These are phyloP conservation scores for Megaptera novaeangliae DNA, from an alignment of 2,113 vertebrate genomes.

Conservation along the genomic window DNA sequence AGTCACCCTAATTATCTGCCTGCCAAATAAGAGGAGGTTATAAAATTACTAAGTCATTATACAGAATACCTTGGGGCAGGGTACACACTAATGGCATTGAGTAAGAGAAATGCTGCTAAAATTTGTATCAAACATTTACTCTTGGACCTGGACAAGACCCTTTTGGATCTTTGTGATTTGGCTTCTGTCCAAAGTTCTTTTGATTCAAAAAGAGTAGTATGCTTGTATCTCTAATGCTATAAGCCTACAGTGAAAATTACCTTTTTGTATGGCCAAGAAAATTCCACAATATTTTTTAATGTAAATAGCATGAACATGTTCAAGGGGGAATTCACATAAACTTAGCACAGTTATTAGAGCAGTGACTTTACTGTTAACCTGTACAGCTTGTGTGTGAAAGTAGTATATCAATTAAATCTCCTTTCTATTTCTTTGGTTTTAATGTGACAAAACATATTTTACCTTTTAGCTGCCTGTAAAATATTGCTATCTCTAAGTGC, in stretches of 20 bases:
- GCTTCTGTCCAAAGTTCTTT: background rate
- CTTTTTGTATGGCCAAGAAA: background rate
- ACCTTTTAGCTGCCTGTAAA: background rate
- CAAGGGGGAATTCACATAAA: background rate
- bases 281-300: background rate
- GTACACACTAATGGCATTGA: background rate
- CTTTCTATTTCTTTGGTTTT: background rate
- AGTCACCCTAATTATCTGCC: background rate
- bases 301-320: background rate
- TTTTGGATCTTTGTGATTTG: background rate
- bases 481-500: background rate
- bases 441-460: background rate
- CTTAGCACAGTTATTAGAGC: background rate
- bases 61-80: background rate
- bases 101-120: background rate
- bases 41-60: background rate
- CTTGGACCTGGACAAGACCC: background rate
- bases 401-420: background rate
- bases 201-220: background rate
- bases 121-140: background rate
- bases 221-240: background rate
- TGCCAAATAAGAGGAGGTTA: background rate
- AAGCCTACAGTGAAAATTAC: background rate
- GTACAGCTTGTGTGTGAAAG: background rate
- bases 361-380: background rate